A percentile compares a stretch with the other conserved stretches of the same genome.
These are phyloP conservation scores for Pogonocherus hispidulus DNA, from an alignment of 2,888 invertebrate genomes.

Conservation along the genomic window DNA sequence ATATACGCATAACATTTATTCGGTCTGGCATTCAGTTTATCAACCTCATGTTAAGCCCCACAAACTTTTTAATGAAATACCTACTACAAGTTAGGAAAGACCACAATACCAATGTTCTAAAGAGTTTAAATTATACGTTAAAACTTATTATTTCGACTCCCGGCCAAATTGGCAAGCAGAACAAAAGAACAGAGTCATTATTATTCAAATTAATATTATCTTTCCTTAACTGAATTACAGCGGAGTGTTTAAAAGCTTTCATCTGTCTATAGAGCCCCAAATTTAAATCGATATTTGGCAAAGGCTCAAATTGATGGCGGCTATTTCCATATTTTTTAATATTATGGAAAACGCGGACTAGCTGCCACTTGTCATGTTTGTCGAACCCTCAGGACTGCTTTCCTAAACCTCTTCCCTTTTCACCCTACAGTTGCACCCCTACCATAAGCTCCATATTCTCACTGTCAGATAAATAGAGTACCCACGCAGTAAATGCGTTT, in stretches of 20 bases:
- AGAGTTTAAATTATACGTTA: constrained; percentile 30
- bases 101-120: constrained; percentile 28
- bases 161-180: constrained; percentile 28
- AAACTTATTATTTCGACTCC: constrained; percentile 27
- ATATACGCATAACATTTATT: neutral
- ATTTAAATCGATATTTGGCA: constrained; percentile 31
- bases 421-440: constrained; percentile 16
- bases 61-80: constrained; percentile 26
- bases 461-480: constrained; percentile 17
- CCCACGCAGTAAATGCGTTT: neutral
- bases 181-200: constrained; percentile 36
- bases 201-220: constrained; percentile 44
- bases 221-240: constrained; percentile 35
- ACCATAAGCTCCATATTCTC: constrained; percentile 25
- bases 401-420: constrained; percentile 18
- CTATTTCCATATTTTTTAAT: constrained; percentile 40
- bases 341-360: constrained; percentile 31
- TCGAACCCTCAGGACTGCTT: constrained; percentile 30
- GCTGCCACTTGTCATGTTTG: constrained; percentile 37
- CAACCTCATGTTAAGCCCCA: neutral
- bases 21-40: neutral
- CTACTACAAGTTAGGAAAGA: constrained; percentile 17
- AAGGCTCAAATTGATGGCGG: constrained; percentile 27
- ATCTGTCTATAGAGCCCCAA: constrained; percentile 28
- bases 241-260: constrained; percentile 36